Base-by-base conservation (phyloP, 2,888 invertebrate genomes). In the Celastrina argiolus region DNA sequence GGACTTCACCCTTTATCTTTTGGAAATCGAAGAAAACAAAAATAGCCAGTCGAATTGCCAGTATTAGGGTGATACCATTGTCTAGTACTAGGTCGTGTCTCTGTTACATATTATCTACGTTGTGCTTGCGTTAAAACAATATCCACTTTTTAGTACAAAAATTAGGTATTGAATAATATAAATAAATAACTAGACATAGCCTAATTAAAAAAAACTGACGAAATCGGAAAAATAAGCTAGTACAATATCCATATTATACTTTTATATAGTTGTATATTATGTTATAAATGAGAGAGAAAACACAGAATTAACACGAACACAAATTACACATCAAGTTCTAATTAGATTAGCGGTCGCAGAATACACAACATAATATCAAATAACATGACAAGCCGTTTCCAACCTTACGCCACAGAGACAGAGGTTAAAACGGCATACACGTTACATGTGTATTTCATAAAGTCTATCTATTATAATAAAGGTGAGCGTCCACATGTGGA, bases 341-440 rank as follows among this genome's bases (percentile, higher is more conserved):
- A 74, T 73, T 72, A 74, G 71, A 74, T 74, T 71, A 70, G 70
- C 69, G 68, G 71, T 69, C 67, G 69, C 67, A 69, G 66, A 64
- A 70, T 61, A 68, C 65, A 68, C 67, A 66, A 59, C 51, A 67
- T 34, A 56, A 59, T 56, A 64, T 34, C 22, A 68, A 59, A 66
- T 39, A 8, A 34, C 22, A 56, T n/a, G 6, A 18, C 41, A 41
- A n/a, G 18, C 42, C 7, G 22, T 59, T 42, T 18, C 14, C 56
- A 31, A 66, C 65, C 31, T 59, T 66, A 28, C 16, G 14, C 42
- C 10, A 59, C 22, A 8, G 34, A 5, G 8, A 31, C 16, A 42
- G 22, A 28, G 56, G 22, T 34, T 18, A 14, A 41, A 58, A 65
- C 59, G 22, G 58, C 22, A 51, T 26, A 22, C 22, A 1, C 4